These are phyloP conservation scores for Pristis pectinata DNA, from an alignment of 2,797 vertebrate genomes.

Conservation along the genomic window DNA sequence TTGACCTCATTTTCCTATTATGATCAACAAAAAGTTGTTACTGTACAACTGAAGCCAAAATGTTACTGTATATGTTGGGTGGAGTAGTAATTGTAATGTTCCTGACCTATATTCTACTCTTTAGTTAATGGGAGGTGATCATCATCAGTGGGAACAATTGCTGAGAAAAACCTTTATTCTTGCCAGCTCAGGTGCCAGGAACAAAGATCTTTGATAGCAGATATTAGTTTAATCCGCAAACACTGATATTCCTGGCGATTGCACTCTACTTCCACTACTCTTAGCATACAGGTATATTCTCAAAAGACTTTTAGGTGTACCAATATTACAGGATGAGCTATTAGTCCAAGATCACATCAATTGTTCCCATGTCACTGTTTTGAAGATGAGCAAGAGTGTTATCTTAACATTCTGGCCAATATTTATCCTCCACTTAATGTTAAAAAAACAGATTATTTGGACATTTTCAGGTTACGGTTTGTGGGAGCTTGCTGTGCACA, in stretches of 20 bases:
- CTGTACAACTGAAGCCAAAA: not conserved
- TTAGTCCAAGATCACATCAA: too few relatives aligned
- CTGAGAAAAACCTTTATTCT: not conserved
- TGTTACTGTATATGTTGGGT: not conserved
- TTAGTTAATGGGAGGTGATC: not conserved
- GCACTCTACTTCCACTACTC: not conserved
- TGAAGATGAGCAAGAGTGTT: too few relatives aligned
- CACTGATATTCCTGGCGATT: not conserved
- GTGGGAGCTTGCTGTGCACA: too few relatives aligned
- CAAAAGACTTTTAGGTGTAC: not conserved
- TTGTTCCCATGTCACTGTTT: too few relatives aligned
- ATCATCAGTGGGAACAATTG: not conserved
- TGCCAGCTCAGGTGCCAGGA: not conserved
- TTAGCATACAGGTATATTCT: not conserved
- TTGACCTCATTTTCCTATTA: not conserved
- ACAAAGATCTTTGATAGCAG: not conserved
- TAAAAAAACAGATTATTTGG: too few relatives aligned
- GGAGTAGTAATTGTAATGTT: not conserved
- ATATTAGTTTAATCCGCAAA: not conserved
- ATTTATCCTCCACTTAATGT: too few relatives aligned
- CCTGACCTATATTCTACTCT: not conserved
- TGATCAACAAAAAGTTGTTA: not conserved
- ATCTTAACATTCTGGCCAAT: too few relatives aligned
- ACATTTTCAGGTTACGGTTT: too few relatives aligned
- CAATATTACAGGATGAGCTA: not conserved